Base-by-base conservation (phyloP, 2,888 invertebrate species). In the Barypeithes pellucidus region DNA sequence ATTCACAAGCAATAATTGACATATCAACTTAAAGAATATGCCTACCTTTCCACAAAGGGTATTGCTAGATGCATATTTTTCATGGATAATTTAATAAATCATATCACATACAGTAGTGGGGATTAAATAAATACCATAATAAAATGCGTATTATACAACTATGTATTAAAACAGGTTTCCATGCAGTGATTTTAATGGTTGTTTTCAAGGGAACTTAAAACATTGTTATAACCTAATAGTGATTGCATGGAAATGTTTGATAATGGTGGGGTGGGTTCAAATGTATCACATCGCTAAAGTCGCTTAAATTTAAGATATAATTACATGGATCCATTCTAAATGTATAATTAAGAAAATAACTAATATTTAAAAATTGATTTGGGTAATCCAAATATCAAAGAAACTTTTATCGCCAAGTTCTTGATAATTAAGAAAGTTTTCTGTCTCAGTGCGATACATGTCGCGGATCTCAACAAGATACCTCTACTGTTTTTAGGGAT, bases 31-130 rank as follows among this genome's bases (percentile, higher is more conserved):
- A 29, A 47, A 45, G 24, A 14, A 29, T 4, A n/a, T 22, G n/a
- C 47, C 43, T n/a, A n/a, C 22, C n/a, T 29, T 29, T 52, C n/a
- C 29, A 5, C 11, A 50, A 29, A 29, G 29, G 18, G 18, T 61
- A 36, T 20, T 62, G 9, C 45, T 39, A 62, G 16, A 62, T 60
- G 61, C 52, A 69, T 52, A 52, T 41, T 61, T 69, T 69, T 69
- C 68, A 69, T 22, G 68, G 24, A 47, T 52, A 61, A 69, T 61
- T 61, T 61, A 20, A n/a, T 22, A 24, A 47, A 61, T 61, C 52
- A 69, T 16, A 43, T 5, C 50, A n/a, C 50, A 50, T 43, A n/a
- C 4, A 39, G 7, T 20, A 45, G 43, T 43, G 24, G 52, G 29
- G 52, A 52, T 14, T 52, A n/a, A 22, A 52, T 52, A n/a, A 47